Base-by-base conservation (phyloP, 2,797 vertebrate species). In the Loriculus beryllinus region DNA sequence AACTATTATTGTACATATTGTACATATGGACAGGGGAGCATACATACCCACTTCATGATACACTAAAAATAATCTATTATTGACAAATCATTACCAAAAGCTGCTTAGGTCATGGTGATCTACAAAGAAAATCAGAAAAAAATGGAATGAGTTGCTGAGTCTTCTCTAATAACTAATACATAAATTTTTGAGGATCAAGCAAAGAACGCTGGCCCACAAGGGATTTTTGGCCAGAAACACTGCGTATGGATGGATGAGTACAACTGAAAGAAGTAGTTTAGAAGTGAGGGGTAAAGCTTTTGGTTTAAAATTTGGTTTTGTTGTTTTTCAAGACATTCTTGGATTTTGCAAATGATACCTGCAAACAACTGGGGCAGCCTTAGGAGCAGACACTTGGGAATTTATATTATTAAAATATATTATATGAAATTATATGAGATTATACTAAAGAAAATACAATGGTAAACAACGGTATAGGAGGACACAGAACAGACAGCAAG, bases 1-100 rank as follows among this genome's bases (percentile, higher is more conserved):
- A 75, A 35, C 56, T 12, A 9, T 1, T 40, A 52, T 29, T 1
- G 1, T 39, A 23, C 3, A 4, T 40, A 52, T 29, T 1, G 1
- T 39, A 23, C 3, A 4, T 35, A 37, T 3, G 3, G 19, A 57
- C 21, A 65, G 21, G 7, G 23, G 5, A 40, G 18, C n/a, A 3
- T 48, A 47, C n/a, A n/a, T 82, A 87, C 57, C 51, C 82, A 54
- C 6, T 74, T 79, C 33, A 16, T 23, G 12, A 39, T 37, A 14
- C 18, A 60, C 51, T 26, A 47, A 78, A 68, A 78, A 40, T 43
- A 62, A 88, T 33, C 35, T 62, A 43, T 1, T 76, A 21, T 45
- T 86, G 35, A n/a, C 0, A 1, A 45, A 12, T 52, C 12, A 37
- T 57, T 65, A 54, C 9, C 54, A 72, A 83, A 81, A 65, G 4